Evolutionary conservation across 2,797 vertebrate genomes (phyloP).

Genomic region (Scomberomorus guttatus): DNA sequence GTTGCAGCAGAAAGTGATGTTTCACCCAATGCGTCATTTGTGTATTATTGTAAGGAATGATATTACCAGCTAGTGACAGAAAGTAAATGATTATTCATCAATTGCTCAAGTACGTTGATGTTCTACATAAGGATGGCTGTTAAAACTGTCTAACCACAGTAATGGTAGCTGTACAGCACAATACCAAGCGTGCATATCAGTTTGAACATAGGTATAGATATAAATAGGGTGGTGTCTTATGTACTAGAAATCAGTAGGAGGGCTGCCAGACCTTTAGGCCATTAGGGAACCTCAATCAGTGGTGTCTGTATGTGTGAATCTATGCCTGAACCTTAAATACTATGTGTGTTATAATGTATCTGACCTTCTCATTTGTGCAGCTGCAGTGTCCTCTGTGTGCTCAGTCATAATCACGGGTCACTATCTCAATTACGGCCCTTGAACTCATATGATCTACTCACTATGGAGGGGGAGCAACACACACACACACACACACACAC

Average conservation of each 20-base stretch:
- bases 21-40: too few species aligned
- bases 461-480: background rate
- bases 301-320: background rate
- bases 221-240: background rate
- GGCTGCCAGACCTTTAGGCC: too few species aligned
- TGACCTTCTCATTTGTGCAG: conserved; percentile 19
- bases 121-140: too few species aligned
- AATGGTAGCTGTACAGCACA: too few species aligned
- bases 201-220: background rate
- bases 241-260: background rate
- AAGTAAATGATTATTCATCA: too few species aligned
- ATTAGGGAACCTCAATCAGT: background rate
- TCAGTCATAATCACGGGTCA: conserved; percentile 50
- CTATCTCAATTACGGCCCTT: conserved; percentile 40
- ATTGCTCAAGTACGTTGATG: too few species aligned
- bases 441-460: conserved; percentile 1
- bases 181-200: too few species aligned
- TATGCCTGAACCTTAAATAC: background rate
- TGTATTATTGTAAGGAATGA: too few species aligned
- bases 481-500: conserved; percentile 14
- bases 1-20: too few species aligned
- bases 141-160: too few species aligned
- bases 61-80: too few species aligned
- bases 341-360: background rate
- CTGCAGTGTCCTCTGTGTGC: conserved; percentile 12